A percentile compares a stretch with the other conserved stretches of the same genome.
Evolutionary conservation across 92 coral and sea anemone species (phyloP).

Genomic region (Epizoanthus scotinus): DNA sequence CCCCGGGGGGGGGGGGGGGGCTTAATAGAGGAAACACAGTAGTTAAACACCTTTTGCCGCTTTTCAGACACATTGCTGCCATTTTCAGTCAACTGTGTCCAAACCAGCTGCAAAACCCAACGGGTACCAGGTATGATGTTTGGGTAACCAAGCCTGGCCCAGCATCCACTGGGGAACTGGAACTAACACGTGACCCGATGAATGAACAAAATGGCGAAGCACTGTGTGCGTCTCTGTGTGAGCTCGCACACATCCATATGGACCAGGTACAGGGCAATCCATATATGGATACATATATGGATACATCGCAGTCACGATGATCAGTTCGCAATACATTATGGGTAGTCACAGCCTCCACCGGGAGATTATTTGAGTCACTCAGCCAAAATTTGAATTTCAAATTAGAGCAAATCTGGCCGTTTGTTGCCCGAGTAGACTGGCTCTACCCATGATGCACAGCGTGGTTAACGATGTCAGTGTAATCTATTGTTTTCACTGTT

Average conservation of each 20-base stretch:
- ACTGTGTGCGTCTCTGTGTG: conserved; percentile 73
- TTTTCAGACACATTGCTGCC: conserved; percentile 63
- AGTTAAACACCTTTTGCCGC: neutral
- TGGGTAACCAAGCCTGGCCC: conserved; percentile 34
- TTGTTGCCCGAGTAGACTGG: neutral
- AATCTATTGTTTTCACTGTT: too few relatives aligned
- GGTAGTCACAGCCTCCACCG: too few relatives aligned
- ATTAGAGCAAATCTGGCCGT: neutral
- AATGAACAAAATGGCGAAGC: conserved; percentile 75
- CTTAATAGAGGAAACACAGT: too few relatives aligned
- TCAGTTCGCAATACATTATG: too few relatives aligned
- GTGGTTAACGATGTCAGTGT: too few relatives aligned
- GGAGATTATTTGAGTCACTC: too few relatives aligned
- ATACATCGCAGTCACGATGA: too few relatives aligned
- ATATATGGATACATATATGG: neutral
- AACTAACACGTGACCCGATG: conserved; percentile 21
- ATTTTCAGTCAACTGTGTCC: conserved; percentile 68
- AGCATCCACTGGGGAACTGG: conserved; percentile 26
- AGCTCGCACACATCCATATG: conserved; percentile 73
- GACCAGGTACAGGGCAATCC: conserved; percentile 54
- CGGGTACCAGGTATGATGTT: conserved; percentile 18
- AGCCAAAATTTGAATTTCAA: too few relatives aligned
- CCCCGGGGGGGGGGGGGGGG: too few relatives aligned
- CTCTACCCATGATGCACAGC: neutral
- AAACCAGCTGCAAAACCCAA: conserved; percentile 45